Evolutionary conservation across 2,888 invertebrate species (phyloP).

Genomic region (Drosophila lutescens): DNA sequence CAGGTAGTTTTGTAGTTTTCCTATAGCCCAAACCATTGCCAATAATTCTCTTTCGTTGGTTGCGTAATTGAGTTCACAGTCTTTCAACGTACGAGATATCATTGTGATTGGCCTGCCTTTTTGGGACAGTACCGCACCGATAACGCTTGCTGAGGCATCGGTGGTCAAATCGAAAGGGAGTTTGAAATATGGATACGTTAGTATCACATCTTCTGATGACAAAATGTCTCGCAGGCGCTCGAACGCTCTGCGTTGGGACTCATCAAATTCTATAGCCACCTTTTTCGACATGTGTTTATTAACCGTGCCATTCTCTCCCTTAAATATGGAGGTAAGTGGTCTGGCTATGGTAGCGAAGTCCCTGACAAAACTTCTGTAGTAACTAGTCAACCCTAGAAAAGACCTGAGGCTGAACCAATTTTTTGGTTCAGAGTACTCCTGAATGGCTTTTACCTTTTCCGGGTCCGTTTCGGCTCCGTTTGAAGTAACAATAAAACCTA

Average conservation of each 20-base stretch:
- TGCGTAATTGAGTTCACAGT: too few relatives aligned
- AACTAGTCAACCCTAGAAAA: neutral
- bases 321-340: constrained; percentile 3
- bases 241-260: neutral
- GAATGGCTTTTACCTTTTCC: constrained; percentile 5
- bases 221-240: neutral
- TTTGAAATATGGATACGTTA: neutral
- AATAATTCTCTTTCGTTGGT: too few relatives aligned
- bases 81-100: too few relatives aligned
- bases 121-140: too few relatives aligned
- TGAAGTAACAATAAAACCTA: neutral
- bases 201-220: neutral
- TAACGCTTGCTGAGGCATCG: too few relatives aligned
- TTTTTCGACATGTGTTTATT: constrained; percentile 1
- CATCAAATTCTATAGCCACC: neutral
- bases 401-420: constrained; percentile 11
- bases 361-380: constrained; percentile 2
- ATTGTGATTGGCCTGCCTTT: too few relatives aligned
- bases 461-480: constrained; percentile 9
- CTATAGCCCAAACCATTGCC: too few relatives aligned
- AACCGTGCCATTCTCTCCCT: constrained; percentile 4
- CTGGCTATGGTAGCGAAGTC: neutral
- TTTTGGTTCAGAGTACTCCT: constrained; percentile 5
- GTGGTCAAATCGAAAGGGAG: too few relatives aligned
- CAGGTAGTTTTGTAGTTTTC: neutral